Evolutionary conservation across 1,140 invertebrate genomes (phyloP).

Genomic region (Glossosoma conforme): DNA sequence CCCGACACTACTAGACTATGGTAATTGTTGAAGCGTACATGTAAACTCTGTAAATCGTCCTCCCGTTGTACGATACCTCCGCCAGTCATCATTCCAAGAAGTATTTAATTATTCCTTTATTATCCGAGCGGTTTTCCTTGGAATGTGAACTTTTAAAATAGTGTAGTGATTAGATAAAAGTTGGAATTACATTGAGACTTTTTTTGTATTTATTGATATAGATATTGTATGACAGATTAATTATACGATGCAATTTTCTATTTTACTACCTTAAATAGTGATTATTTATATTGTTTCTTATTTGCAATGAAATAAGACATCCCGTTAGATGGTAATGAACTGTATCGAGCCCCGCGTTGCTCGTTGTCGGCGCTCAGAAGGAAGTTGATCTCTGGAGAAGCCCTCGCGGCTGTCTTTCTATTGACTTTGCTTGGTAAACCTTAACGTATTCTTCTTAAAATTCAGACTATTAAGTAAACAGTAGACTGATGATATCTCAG

Average conservation of each 20-base stretch:
- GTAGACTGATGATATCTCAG: conserved; percentile 29
- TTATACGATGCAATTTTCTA: conserved; percentile 7
- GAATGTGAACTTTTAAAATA: conserved; percentile 6
- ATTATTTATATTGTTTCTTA: not conserved
- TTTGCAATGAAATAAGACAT: not conserved
- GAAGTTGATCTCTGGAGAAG: too few relatives aligned
- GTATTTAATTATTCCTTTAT: conserved; percentile 8
- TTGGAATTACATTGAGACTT: conserved; percentile 1
- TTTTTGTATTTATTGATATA: conserved; percentile 3
- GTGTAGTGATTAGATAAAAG: not conserved
- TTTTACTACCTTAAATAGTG: conserved; percentile 1
- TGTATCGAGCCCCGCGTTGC: too few relatives aligned
- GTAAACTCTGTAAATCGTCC: too few relatives aligned
- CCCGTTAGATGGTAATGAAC: too few relatives aligned
- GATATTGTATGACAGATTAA: conserved; percentile 6
- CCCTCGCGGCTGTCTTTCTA: too few relatives aligned
- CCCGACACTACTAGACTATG: too few relatives aligned
- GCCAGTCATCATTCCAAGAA: conserved; percentile 10
- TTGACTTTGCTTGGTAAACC: too few relatives aligned
- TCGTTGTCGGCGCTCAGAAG: too few relatives aligned
- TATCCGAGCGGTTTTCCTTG: conserved; percentile 21
- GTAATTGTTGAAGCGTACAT: too few relatives aligned
- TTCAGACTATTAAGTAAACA: conserved; percentile 28
- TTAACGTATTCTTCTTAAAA: too few relatives aligned
- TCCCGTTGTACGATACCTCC: too few relatives aligned